Conservation (phyloP, 1,140 invertebrate genomes). For the Scaptomyza montana region DNA sequence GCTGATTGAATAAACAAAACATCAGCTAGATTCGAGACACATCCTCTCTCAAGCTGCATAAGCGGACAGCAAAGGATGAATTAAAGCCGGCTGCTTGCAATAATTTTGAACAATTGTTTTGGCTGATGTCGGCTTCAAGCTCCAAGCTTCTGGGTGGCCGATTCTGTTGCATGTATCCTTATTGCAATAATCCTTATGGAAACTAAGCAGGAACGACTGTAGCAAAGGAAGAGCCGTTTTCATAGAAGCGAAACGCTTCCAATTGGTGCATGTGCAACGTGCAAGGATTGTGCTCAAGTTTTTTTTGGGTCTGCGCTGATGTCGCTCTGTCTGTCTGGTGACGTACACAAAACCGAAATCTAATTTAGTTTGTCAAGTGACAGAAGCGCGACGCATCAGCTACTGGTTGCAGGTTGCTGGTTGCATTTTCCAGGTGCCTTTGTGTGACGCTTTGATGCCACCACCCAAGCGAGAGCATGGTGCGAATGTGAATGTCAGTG, state of each 20-base stretch:
- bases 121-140: too few species aligned
- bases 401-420: neutral
- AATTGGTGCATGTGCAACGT: constrained; percentile 43
- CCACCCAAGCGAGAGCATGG: neutral
- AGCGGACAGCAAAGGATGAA: neutral
- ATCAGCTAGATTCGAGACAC: too few species aligned
- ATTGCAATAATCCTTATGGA: constrained; percentile 31
- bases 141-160: too few species aligned
- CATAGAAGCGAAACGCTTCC: neutral
- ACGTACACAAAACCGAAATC: constrained; percentile 68
- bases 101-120: too few species aligned
- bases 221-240: neutral
- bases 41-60: too few species aligned
- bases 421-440: neutral
- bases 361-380: constrained; percentile 71
- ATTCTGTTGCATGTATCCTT: neutral
- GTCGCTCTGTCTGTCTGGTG: constrained; percentile 10
- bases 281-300: constrained; percentile 45
- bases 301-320: constrained; percentile 3
- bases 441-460: neutral
- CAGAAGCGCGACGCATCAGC: constrained; percentile 5
- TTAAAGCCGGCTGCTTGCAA: neutral
- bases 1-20: too few species aligned
- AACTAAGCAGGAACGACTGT: constrained; percentile 20
- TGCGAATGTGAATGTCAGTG: constrained; percentile 1